A percentile compares a stretch with the other conserved stretches of the same genome.
Evolutionary conservation across 2,113 vertebrate genomes (phyloP).

Genomic region (Eudyptes chrysolophus): DNA sequence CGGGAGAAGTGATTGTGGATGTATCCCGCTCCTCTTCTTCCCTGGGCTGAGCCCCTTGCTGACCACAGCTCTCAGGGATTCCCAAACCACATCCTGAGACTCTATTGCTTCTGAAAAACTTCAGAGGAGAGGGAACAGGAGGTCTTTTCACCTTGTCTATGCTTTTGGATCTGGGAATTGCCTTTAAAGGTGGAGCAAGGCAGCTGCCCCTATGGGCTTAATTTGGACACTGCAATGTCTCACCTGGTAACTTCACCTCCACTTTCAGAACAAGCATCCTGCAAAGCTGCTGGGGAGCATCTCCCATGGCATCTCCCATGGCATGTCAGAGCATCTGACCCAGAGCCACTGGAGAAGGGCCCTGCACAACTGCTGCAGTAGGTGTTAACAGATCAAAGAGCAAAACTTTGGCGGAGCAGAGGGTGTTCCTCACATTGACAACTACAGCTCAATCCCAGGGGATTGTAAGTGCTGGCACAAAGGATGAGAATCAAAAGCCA

Average conservation of each 20-base stretch:
- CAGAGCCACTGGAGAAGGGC: background rate
- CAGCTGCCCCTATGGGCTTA: background rate
- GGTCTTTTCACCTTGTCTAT: background rate
- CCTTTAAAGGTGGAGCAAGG: background rate
- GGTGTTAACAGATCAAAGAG: background rate
- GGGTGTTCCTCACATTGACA: background rate
- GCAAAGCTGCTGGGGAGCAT: background rate
- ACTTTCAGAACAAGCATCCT: background rate
- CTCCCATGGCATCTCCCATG: background rate
- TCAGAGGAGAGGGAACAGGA: background rate
- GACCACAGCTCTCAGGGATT: background rate
- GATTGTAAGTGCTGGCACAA: background rate
- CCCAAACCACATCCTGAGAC: background rate
- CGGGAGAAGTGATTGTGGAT: background rate
- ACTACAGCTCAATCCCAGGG: background rate
- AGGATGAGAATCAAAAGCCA: background rate
- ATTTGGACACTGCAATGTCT: background rate
- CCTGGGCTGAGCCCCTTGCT: background rate
- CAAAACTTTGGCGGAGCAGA: background rate
- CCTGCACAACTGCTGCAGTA: background rate
- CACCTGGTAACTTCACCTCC: background rate
- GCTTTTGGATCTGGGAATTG: background rate
- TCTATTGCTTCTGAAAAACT: background rate
- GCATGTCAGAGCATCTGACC: background rate
- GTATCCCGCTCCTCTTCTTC: background rate